phyloP scores from a whole-genome alignment of 2,113 vertebrate genomes.

The Maccullochella peelii region DNA sequence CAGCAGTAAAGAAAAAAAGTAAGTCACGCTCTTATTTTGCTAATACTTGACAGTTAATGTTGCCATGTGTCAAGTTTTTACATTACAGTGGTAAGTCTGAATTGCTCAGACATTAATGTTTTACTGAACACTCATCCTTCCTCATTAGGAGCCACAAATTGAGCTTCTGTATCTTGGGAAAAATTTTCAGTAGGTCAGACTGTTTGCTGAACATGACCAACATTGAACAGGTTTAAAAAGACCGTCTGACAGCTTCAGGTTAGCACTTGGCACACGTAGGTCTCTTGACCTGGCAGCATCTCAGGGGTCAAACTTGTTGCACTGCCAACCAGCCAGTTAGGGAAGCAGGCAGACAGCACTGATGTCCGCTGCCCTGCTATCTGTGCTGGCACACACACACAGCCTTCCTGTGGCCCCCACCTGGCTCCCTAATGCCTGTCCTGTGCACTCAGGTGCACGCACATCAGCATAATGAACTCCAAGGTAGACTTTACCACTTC shows the following conservation, averaged over 20 bases:
- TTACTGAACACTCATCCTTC: neutral
- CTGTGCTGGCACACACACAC: constrained; percentile 54
- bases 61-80: neutral
- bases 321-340: constrained; percentile 59
- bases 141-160: neutral
- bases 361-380: constrained; percentile 61
- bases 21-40: neutral
- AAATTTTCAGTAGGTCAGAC: constrained; percentile 8
- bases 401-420: constrained; percentile 29
- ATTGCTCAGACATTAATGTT: neutral
- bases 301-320: constrained; percentile 62
- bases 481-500: constrained; percentile 95
- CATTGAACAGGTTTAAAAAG: constrained; percentile 26
- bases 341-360: constrained; percentile 48
- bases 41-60: constrained; percentile 4
- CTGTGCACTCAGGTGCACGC: constrained; percentile 91
- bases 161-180: constrained; percentile 12
- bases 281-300: constrained; percentile 51
- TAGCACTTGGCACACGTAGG: constrained; percentile 41
- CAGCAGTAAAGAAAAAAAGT: neutral
- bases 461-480: constrained; percentile 93
- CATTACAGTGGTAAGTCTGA: neutral
- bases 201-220: constrained; percentile 20
- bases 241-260: constrained; percentile 49
- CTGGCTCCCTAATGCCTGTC: constrained; percentile 68